Evolutionary conservation across 1,140 invertebrate genomes (phyloP).

Genomic region (Drosophila kepulauana): DNA sequence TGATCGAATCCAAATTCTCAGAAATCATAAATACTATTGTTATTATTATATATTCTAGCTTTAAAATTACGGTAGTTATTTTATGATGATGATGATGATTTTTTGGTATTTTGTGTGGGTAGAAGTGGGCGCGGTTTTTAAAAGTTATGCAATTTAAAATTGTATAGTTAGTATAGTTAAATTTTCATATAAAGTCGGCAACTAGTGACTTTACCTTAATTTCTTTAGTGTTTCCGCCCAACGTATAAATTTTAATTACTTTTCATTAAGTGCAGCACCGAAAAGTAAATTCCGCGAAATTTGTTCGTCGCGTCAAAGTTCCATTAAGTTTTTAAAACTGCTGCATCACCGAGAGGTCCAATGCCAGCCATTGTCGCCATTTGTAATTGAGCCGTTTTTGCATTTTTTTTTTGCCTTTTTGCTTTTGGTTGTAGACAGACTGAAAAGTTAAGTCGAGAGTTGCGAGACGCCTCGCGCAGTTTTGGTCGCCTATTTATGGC

Average conservation of each 20-base stretch:
- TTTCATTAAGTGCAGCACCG: constrained; percentile 30
- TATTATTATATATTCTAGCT: too few relatives aligned
- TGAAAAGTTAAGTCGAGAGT: constrained; percentile 1
- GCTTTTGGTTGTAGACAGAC: not conserved
- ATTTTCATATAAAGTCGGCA: not conserved
- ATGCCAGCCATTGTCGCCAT: constrained; percentile 62
- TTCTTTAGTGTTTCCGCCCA: constrained; percentile 4
- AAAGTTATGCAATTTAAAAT: too few relatives aligned
- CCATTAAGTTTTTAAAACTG: constrained; percentile 52
- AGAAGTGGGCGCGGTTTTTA: too few relatives aligned
- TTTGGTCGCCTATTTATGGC: constrained; percentile 68
- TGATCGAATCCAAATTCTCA: too few relatives aligned
- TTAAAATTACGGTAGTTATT: too few relatives aligned
- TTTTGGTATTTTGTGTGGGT: too few relatives aligned
- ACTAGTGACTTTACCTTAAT: not conserved
- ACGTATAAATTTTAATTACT: constrained; percentile 33
- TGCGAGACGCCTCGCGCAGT: constrained; percentile 19
- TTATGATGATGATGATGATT: too few relatives aligned
- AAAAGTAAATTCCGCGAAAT: constrained; percentile 26
- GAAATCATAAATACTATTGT: too few relatives aligned
- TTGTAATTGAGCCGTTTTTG: constrained; percentile 71
- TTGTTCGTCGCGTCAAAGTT: constrained; percentile 30
- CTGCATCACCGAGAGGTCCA: constrained; percentile 22
- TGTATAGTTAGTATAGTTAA: not conserved
- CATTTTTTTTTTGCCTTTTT: not conserved